Conservation (phyloP, 1,140 invertebrate species). For the Drosophila nasuta region DNA sequence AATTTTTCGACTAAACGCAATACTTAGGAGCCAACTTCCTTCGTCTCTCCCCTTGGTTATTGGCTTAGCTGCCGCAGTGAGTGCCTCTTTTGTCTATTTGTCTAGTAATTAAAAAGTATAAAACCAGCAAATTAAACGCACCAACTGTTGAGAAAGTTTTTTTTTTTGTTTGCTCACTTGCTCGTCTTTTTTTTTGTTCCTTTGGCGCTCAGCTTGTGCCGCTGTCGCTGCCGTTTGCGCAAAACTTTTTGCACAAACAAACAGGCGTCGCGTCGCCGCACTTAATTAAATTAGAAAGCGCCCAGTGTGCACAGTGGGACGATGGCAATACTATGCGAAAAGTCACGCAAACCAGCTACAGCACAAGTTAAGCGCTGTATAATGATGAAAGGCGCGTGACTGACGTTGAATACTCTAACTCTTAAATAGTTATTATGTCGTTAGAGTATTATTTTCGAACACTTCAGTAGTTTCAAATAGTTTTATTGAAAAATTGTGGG, state of each 20-base stretch:
- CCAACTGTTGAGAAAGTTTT: slow-evolving; percentile 71
- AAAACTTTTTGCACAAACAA: slow-evolving; percentile 63
- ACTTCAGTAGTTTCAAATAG: too few relatives aligned
- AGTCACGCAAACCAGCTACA: slow-evolving; percentile 50
- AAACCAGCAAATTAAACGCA: slow-evolving; percentile 79
- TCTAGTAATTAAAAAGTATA: slow-evolving; percentile 82
- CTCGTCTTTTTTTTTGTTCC: slow-evolving; percentile 34
- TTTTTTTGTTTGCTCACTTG: slow-evolving; percentile 33
- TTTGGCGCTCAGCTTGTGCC: slow-evolving; percentile 3
- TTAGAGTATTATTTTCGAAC: not conserved
- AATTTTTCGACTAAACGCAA: slow-evolving; percentile 47
- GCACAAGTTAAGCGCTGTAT: slow-evolving; percentile 33
- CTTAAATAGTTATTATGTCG: not conserved
- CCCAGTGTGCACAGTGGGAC: slow-evolving; percentile 50
- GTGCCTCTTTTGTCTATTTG: slow-evolving; percentile 61
- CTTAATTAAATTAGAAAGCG: slow-evolving; percentile 80
- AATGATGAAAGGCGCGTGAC: not conserved
- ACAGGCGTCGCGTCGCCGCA: slow-evolving; percentile 73
- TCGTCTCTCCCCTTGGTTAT: not conserved
- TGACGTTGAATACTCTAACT: not conserved
- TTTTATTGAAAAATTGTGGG: too few relatives aligned
- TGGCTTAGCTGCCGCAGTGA: slow-evolving; percentile 24
- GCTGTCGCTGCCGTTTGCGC: slow-evolving; percentile 8
- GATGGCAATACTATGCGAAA: slow-evolving; percentile 47
- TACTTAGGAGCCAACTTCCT: not conserved